phyloP scores from a whole-genome alignment of 2,888 invertebrate species.

The Amblyjoppa fuscipennis region DNA sequence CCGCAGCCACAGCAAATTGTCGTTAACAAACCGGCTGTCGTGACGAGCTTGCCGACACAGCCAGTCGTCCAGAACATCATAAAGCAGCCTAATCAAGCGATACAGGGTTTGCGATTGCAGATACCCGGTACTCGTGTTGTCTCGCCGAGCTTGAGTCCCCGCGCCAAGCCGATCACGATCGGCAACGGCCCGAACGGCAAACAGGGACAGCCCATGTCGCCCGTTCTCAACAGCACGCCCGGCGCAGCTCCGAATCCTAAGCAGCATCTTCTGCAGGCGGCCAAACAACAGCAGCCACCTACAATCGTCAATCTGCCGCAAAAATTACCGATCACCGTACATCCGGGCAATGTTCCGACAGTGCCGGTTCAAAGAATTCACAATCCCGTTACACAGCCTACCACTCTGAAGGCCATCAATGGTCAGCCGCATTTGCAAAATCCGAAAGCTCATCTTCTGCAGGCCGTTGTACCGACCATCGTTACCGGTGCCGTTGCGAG shows the following conservation, averaged over 20 bases:
- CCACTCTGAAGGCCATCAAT: constrained; percentile 79
- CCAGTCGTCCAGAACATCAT: constrained; percentile 80
- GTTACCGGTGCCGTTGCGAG: constrained; percentile 87
- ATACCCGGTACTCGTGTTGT: constrained; percentile 79
- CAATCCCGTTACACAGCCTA: constrained; percentile 78
- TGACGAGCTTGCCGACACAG: constrained; percentile 75
- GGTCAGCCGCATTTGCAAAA: constrained; percentile 83
- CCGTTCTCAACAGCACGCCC: constrained; percentile 79
- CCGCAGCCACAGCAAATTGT: constrained; percentile 73
- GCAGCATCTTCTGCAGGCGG: constrained; percentile 85
- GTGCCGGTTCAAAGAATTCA: constrained; percentile 77
- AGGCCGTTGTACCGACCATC: constrained; percentile 85
- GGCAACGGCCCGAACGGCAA: constrained; percentile 76
- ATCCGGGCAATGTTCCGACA: constrained; percentile 75
- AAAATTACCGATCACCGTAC: constrained; percentile 80
- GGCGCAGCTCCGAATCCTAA: constrained; percentile 83
- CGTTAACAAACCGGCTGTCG: constrained; percentile 77
- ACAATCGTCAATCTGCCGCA: constrained; percentile 81
- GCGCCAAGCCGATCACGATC: constrained; percentile 74
- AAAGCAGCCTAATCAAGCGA: constrained; percentile 78
- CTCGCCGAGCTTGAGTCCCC: constrained; percentile 81
- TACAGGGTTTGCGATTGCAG: constrained; percentile 80
- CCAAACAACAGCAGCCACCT: constrained; percentile 82
- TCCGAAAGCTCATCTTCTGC: constrained; percentile 84
- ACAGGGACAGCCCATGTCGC: constrained; percentile 82